Evolutionary conservation across 2,888 invertebrate species (phyloP), one percentile per base, ranked within the genome.

Genomic region (Marronus borbonicus): DNA sequence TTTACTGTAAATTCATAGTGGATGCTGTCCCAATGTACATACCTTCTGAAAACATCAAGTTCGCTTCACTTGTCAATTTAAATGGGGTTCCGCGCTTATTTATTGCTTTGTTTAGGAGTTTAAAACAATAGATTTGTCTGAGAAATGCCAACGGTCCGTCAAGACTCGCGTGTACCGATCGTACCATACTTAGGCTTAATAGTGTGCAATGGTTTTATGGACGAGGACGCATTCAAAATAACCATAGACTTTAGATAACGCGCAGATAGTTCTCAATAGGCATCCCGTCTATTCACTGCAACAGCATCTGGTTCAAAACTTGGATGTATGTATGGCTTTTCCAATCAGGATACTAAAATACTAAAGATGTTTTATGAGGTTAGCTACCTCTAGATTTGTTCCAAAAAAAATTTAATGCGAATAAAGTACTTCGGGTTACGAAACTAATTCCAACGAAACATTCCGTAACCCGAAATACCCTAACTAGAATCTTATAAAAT

Each of bases 121-220:
- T 82, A 85, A 86, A 88, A 87, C 87, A 88, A 88, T 88, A 88
- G 87, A 88, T 88, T 87, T 88, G 87, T 87, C 86, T 82, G 83
- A 82, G 85, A 86, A 85, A 85, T 85, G 85, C 84, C 85, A 85
- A 80, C 82, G 84, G 84, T 85, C 84, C 86, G 84, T 86, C 86
- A 86, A 85, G 39, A 31, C 85, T 84, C 84, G 82, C 81, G 82
- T 82, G 83, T 80, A 80, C 78, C 78, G 50, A 79, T 55, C 80
- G 78, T 78, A 76, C 79, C 76, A 64, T 79, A 79, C 79, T 76
- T 77, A 82, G 20, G 68, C 68, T 78, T 78, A 78, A 78, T 79
- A 76, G 76, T 76, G 79, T 68, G 68, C 62, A 64, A 64, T 64
- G 65, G 72, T 64, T 78, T 58, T 62, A 62, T 52, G 55, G 55